These are phyloP conservation scores for Nerophis lumbriciformis DNA, from an alignment of 2,113 vertebrate species.

Conservation along the genomic window DNA sequence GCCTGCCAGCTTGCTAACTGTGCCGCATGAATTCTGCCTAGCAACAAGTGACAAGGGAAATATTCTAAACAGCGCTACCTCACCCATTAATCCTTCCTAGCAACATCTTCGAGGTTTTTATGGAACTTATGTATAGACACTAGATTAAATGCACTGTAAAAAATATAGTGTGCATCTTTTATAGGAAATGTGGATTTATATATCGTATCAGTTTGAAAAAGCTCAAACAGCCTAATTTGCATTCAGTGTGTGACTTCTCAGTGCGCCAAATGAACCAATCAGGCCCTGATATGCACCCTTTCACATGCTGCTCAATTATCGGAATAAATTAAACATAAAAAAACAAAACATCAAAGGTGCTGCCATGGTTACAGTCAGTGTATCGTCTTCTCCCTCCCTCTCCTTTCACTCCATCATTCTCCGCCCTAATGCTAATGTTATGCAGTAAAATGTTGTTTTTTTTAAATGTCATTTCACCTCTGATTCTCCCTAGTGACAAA, in stretches of 20 bases:
- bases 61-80: too few relatives aligned
- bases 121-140: background rate
- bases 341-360: conserved; percentile 23
- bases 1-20: too few relatives aligned
- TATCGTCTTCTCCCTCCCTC: conserved; percentile 23
- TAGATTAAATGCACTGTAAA: conserved; percentile 1
- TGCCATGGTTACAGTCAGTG: conserved; percentile 67
- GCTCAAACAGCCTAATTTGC: background rate
- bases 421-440: conserved; percentile 17
- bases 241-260: too few relatives aligned
- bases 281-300: conserved; percentile 19
- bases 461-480: conserved; percentile 16
- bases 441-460: conserved; percentile 26
- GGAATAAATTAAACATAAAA: conserved; percentile 11
- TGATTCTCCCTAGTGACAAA: background rate
- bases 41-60: too few relatives aligned
- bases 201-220: background rate
- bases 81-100: too few relatives aligned
- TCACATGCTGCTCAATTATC: conserved; percentile 26
- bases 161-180: background rate
- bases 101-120: too few relatives aligned
- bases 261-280: conserved; percentile 17
- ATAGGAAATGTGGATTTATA: background rate
- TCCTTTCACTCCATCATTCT: conserved; percentile 17
- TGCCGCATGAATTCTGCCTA: too few relatives aligned